Conservation (phyloP, 2,888 invertebrate genomes). For the Nephrotoma appendiculata region DNA sequence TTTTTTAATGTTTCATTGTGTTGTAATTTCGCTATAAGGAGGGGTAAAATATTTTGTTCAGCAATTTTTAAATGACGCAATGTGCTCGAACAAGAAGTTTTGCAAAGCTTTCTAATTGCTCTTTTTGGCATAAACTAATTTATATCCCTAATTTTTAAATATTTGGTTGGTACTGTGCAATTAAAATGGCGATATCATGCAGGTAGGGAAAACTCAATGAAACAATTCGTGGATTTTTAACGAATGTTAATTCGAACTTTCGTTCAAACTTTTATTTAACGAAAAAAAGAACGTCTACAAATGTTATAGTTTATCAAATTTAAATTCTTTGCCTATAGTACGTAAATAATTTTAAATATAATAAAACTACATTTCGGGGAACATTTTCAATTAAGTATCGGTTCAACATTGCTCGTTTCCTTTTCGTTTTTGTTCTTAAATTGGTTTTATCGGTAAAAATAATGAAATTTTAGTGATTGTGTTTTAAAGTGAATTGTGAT, state of each 20-base stretch:
- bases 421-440: not conserved
- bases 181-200: not conserved
- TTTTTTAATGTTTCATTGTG: constrained; percentile 2
- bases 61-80: not conserved
- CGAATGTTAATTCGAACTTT: too few species aligned
- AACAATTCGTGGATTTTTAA: not conserved
- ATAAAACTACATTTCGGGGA: too few species aligned
- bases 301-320: not conserved
- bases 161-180: not conserved
- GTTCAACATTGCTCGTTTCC: not conserved
- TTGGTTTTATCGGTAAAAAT: not conserved
- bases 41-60: not conserved
- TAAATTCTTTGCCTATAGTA: not conserved
- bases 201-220: not conserved
- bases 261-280: too few species aligned
- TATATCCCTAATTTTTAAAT: too few species aligned
- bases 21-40: not conserved
- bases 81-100: not conserved
- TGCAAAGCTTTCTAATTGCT: not conserved
- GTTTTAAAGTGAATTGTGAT: too few species aligned
- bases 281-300: too few species aligned
- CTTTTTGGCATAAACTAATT: too few species aligned
- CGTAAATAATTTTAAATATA: not conserved
- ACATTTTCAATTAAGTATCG: too few species aligned
- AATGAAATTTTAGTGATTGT: too few species aligned